Conservation (phyloP, 2,888 invertebrate genomes). For the Labia minor region DNA sequence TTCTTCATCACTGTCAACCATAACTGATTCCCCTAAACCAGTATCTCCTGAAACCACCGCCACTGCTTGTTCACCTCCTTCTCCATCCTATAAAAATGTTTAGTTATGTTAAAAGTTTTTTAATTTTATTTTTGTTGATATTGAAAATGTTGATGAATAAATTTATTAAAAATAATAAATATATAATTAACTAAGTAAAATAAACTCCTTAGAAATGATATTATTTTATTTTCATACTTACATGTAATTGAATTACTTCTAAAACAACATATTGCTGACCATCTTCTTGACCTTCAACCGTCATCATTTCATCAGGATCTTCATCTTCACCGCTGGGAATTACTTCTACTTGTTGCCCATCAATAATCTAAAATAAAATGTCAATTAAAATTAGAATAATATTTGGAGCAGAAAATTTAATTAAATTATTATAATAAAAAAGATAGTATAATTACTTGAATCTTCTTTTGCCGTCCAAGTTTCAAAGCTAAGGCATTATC, state of each 20-base stretch:
- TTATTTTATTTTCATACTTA: constrained; percentile 18
- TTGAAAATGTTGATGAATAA: constrained; percentile 16
- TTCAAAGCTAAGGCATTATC: constrained; percentile 65
- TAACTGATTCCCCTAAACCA: constrained; percentile 24
- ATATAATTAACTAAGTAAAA: background rate
- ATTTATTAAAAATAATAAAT: background rate
- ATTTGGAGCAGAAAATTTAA: background rate
- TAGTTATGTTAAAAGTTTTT: no score
- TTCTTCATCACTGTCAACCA: constrained; percentile 39
- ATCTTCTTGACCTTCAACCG: constrained; percentile 57
- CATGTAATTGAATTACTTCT: constrained; percentile 60
- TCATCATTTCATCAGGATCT: constrained; percentile 48
- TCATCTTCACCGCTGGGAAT: constrained; percentile 39
- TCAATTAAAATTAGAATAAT: background rate
- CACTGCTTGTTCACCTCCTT: constrained; percentile 35
- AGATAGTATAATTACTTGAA: constrained; percentile 59
- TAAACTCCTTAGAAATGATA: background rate
- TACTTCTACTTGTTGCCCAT: constrained; percentile 38
- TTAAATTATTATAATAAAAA: no score
- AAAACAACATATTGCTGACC: constrained; percentile 82
- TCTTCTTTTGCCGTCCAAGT: constrained; percentile 64
- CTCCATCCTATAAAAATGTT: constrained; percentile 33
- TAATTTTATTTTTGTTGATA: background rate
- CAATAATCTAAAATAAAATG: constrained; percentile 29
- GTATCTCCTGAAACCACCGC: constrained; percentile 40